Base-by-base conservation (phyloP, 1,140 invertebrate species). In the Diachasma alloeum region DNA sequence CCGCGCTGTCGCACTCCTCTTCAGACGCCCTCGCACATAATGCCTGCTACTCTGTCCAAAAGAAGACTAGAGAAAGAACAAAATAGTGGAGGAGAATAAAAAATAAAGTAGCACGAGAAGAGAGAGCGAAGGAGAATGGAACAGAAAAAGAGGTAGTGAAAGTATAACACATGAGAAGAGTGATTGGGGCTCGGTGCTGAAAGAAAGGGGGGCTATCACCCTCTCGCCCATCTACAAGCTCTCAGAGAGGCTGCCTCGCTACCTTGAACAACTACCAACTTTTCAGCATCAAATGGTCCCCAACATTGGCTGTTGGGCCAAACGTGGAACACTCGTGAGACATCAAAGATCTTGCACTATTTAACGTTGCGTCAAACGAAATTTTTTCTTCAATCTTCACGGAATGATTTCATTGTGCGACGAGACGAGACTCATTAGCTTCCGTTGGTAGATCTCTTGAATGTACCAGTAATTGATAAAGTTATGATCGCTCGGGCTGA, bases 1-100 rank as follows among this genome's bases (percentile, higher is more conserved):
- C 79, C 82, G 74, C 80, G 78, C 77, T 74, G 72, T 71, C 82
- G 79, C 73, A 81, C 79, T 39, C 9, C 66, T 81, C 79, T 81
- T 82, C 79, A 81, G 80, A 75, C 83, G 75, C 75, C 46, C 72
- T 74, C 78, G 31, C 36, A 39, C 36, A 68, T 68, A 37, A 68
- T 68, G 24, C 59, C 15, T 31, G 59, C 59, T 63, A 63, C 59
- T 63, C 59, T 63, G 59, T 63, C 59, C 22, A 63, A 26, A 63
- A 31, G 59, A 63, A 63, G 59, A 63, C 59, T 13, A 63, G 24
- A 63, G 59, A 63, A 63, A 56, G 48, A 56, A 19, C 48, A 75
- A 69, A 76, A 82, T 80, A 80, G 78, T 74, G 72, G 74, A 73
- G 59, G 67, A 72, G 70, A 63, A 73, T 31, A 11, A 68, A 48